Base-by-base conservation (phyloP, 2,113 vertebrate species). In the Clarias magur region DNA sequence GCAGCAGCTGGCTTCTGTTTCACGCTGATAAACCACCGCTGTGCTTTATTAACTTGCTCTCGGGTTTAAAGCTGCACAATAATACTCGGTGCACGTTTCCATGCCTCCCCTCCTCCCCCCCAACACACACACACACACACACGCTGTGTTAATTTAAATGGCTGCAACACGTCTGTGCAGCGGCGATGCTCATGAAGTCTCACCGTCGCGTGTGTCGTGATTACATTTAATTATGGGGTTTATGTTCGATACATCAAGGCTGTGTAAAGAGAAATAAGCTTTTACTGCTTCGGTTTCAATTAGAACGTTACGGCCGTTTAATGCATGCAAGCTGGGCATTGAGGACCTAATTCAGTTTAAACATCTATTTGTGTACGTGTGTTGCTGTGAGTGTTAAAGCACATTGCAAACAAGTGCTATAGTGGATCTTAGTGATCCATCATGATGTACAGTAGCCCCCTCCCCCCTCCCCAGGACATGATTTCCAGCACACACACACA, bases 41-140 rank as follows among this genome's bases (percentile, higher is more conserved):
- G 67, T 84, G 27, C 82, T 83, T 79, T 76, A 82, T 85, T 86
- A 86, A 76, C 79, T 48, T 63, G 42, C 68, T 59, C 30, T 6
- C 67, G 11, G 78, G 59, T 76, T 88, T 88, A 57, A 82, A 85
- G 42, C 79, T 59, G 30, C 3, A 3, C 48, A 82, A 59, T 85
- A 85, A 65, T 80, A 63, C 80, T 75, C 79, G 30, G 65, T 12
- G 25, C 72, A 48, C 16, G 65, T 59, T 17, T 78, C 48, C 57
- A 25, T 84, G 17, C n/a, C 8, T 6, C n/a, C 30, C 15, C 34
- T 38, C 34, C 34, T 38, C 34, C 34, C 34, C 34, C 2, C 23
- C 3, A 8, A 67, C 67, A 72, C 68, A 42, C 70, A 21, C 17
- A 23, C 72, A 75, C 38, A 48, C 42, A 75, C 42, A 54, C 53